Evolutionary conservation across 2,888 invertebrate species (phyloP), one percentile per base, ranked within the genome.

Genomic region (Chrysomela aeneicollis): DNA sequence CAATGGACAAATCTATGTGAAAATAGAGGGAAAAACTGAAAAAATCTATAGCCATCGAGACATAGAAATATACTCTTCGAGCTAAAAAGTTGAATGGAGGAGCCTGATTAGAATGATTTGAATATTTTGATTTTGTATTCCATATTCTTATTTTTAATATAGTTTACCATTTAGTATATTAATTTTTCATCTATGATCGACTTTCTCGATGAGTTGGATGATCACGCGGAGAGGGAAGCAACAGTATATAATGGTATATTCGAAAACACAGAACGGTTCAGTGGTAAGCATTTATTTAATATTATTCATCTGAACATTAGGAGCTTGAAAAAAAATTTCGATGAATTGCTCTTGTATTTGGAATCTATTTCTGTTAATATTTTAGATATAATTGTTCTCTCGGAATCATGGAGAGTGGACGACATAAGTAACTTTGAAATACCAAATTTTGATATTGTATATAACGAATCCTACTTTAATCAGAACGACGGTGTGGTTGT

Each of bases 291-390:
- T 42, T 42, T 15, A 42, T 42, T 42, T 15, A 42, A 51, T 26
- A 51, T 51, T 51, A 51, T 51, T 51, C 51, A 51, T 26, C 51
- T 26, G 17, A 26, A 26, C 17, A 26, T 51, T n/a, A 51, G 51
- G 12, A 51, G 51, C 51, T 22, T 51, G 51, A 51, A 12, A 51
- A 22, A 42, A 1, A 26, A 21, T 26, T 51, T 51, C 51, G 51
- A 51, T 22, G 26, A 51, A 51, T 19, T 51, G 51, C 51, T 50
- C 51, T 22, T 26, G 15, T 51, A 21, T 22, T 26, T 51, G 26
- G 26, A 51, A 26, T 51, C 21, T 22, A 22, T 51, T 22, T 21
- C 51, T 26, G 51, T 51, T 26, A 51, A 26, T n/a, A 51, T 26
- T 22, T n/a, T 42, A 42, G 42, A 42, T 42, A 42, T 42, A 42